A percentile compares a stretch with the other conserved stretches of the same genome.
phyloP scores from a whole-genome alignment of 2,113 vertebrate genomes.

The Cavia aperea region DNA sequence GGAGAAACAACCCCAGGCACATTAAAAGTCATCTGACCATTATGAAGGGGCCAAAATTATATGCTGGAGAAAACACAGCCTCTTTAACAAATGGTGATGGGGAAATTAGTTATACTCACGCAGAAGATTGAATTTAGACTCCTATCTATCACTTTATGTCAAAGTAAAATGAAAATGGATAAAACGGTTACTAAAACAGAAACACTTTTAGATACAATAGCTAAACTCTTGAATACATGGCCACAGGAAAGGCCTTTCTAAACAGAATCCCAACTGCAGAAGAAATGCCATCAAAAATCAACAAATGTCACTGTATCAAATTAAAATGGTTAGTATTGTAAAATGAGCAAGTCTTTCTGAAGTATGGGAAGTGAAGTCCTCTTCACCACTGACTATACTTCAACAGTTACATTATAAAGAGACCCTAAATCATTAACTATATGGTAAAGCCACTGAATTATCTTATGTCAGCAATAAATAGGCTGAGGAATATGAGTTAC shows the following conservation, averaged over 20 bases:
- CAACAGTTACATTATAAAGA: background rate
- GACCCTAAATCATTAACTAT: background rate
- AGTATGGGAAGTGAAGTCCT: conserved; percentile 19
- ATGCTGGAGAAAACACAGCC: background rate
- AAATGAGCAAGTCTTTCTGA: conserved; percentile 8
- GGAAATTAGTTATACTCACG: background rate
- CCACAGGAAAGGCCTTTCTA: background rate
- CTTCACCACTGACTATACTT: background rate
- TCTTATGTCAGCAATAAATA: background rate
- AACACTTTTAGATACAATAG: background rate
- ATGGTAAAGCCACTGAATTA: background rate
- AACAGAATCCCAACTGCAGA: background rate
- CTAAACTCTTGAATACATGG: background rate
- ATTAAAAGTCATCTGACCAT: background rate
- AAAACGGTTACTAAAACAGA: background rate
- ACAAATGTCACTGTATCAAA: background rate
- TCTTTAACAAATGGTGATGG: background rate
- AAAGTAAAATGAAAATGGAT: background rate
- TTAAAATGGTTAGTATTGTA: background rate
- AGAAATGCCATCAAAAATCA: background rate
- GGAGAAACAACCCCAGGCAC: background rate
- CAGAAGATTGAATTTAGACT: background rate
- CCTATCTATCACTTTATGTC: background rate
- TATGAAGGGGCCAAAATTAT: background rate
- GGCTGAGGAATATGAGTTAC: background rate